Evolutionary conservation across 2,113 vertebrate species (phyloP), one percentile per base, ranked within the genome.

Genomic region (Lycaon pictus): DNA sequence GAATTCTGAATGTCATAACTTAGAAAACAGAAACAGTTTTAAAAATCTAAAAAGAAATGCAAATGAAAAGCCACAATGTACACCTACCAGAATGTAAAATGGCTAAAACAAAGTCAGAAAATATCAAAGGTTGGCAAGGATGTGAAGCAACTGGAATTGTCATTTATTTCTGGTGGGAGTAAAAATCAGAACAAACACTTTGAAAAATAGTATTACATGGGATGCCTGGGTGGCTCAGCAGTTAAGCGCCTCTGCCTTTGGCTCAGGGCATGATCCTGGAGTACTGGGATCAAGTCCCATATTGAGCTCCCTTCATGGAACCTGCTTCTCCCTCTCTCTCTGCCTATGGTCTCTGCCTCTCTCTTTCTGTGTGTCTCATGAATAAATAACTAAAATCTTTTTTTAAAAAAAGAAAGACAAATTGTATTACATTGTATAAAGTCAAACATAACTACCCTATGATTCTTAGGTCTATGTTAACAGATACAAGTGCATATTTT

Each of bases 1-100:
- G 62, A 83, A 87, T 84, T 95, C 72, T 89, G 55, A 83, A 69
- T 87, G 67, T 82, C 83, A 92, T 69, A 81, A 94, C 32, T 90
- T 90, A 84, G 29, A 32, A 97, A 95, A 84, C 27, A 77, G 48
- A 58, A 82, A 48, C 25, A 35, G 88, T 77, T 84, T 76, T 13
- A 1, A 25, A 96, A 87, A 88, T 62, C 13, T 84, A 93, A 84
- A 63, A 87, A 76, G 29, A 85, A 85, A 90, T 63, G 74, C 10
- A 85, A 93, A 83, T 89, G n/a, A 86, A 85, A 77, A 90, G 88
- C 27, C 71, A 65, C 20, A 94, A 25, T 60, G 55, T 15, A 56
- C 5, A 58, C 11, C 15, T 22, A 81, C 55, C 25, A 77, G 37
- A 76, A 86, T 87, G 53, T 3, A 90, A 63, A 85, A 67, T 43